Conservation (phyloP, 2,797 vertebrate genomes). For the Adrianichthys oophorus region DNA sequence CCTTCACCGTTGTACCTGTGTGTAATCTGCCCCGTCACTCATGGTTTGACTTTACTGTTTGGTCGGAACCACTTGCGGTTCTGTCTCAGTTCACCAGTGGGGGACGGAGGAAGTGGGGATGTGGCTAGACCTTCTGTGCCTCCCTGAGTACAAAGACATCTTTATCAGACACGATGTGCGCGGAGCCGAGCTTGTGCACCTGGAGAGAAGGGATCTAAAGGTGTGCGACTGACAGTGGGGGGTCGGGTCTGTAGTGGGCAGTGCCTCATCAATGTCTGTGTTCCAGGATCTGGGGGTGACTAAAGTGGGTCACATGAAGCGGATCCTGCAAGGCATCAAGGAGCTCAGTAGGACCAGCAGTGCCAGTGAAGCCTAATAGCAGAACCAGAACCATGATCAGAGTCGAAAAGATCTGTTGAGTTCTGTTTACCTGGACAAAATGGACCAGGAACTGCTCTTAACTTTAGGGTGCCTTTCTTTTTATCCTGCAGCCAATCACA, state of each 20-base stretch:
- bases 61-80: slow-evolving; percentile 74
- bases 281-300: slow-evolving; percentile 92
- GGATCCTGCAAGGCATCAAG: slow-evolving; percentile 93
- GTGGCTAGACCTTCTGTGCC: slow-evolving; percentile 95
- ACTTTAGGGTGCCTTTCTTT: slow-evolving; percentile 52
- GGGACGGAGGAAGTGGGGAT: slow-evolving; percentile 94
- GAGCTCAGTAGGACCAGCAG: slow-evolving; percentile 88
- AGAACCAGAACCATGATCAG: too few species aligned
- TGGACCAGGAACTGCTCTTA: slow-evolving; percentile 19
- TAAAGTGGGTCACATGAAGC: slow-evolving; percentile 97
- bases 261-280: too few species aligned
- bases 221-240: slow-evolving; percentile 65
- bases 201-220: slow-evolving; percentile 98
- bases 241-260: too few species aligned
- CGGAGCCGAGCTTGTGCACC: slow-evolving; percentile 93
- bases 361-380: slow-evolving; percentile 82
- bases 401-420: slow-evolving; percentile 18
- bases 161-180: slow-evolving; percentile 94
- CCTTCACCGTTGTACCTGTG: background rate
- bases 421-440: background rate
- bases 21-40: background rate
- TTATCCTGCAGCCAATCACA: slow-evolving; percentile 12
- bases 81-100: slow-evolving; percentile 91
- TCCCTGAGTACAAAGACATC: slow-evolving; percentile 96
- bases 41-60: slow-evolving; percentile 53